These are phyloP conservation scores for Epinephelus coioides DNA, from an alignment of 2,797 vertebrate genomes.

Conservation along the genomic window DNA sequence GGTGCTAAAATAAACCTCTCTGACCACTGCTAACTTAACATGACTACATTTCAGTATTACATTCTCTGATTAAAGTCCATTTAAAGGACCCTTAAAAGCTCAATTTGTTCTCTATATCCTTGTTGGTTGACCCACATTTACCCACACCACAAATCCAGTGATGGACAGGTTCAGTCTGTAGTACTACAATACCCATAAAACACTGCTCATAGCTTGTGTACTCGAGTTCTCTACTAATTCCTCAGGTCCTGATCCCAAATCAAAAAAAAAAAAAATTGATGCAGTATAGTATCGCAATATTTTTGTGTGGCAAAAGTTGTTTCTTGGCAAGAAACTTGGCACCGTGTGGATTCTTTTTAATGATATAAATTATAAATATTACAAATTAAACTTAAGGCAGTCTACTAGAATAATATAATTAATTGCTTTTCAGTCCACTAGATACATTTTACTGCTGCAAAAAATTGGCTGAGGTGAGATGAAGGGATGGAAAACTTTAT, in stretches of 20 bases:
- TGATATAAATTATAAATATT: no score
- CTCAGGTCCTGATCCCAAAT: conserved; percentile 11
- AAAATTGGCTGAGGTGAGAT: no score
- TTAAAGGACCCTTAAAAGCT: not conserved
- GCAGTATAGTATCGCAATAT: no score
- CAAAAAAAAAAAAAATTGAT: conserved; percentile 6
- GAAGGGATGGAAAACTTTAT: no score
- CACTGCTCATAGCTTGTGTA: not conserved
- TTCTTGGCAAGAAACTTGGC: no score
- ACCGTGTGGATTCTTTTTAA: no score
- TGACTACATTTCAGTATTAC: not conserved
- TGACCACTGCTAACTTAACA: not conserved
- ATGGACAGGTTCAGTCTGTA: not conserved
- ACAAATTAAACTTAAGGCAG: no score
- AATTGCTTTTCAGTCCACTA: no score
- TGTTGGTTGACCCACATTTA: not conserved
- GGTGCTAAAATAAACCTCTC: not conserved
- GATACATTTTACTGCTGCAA: no score
- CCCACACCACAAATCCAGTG: not conserved
- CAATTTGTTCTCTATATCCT: not conserved
- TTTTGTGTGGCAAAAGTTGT: no score
- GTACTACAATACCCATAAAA: conserved; percentile 14
- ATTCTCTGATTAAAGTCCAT: not conserved
- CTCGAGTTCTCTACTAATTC: not conserved
- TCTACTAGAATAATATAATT: no score